Percentiles rank a stretch among this genome's conserved stretches.
Conservation (phyloP, 2,888 invertebrate species). For the Apoderus coryli region DNA sequence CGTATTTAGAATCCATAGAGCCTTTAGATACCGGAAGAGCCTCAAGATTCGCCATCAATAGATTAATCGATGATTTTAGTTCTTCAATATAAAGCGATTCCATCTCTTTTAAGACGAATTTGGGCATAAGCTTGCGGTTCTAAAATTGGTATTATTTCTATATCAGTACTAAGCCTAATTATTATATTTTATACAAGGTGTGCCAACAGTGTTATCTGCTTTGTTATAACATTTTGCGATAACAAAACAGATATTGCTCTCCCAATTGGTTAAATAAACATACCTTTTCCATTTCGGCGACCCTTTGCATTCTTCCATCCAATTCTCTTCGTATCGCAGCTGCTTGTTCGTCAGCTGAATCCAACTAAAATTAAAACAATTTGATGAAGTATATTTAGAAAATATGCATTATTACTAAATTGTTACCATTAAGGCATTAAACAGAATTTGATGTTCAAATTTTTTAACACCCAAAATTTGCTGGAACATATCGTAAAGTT, state of each 20-base stretch:
- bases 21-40: conserved; percentile 97
- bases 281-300: conserved; percentile 95
- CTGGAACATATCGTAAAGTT: conserved; percentile 99
- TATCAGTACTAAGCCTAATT: too few relatives aligned
- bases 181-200: too few relatives aligned
- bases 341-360: conserved; percentile 98
- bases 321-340: conserved; percentile 97
- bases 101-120: conserved; percentile 99
- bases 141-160: conserved; percentile 35
- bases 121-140: conserved; percentile 96
- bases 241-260: too few relatives aligned
- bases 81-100: conserved; percentile 98
- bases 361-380: conserved; percentile 61
- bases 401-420: conserved; percentile 2
- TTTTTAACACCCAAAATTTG: conserved; percentile 97
- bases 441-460: conserved; percentile 98
- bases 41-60: conserved; percentile 97
- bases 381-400: conserved; percentile 1
- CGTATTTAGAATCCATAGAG: conserved; percentile 93
- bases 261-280: too few relatives aligned
- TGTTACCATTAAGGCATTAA: conserved; percentile 87
- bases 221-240: too few relatives aligned
- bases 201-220: too few relatives aligned
- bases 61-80: conserved; percentile 91
- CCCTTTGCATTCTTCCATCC: conserved; percentile 93